phyloP scores from a whole-genome alignment of 2,888 invertebrate genomes.

The Callyntrura sp. region DNA sequence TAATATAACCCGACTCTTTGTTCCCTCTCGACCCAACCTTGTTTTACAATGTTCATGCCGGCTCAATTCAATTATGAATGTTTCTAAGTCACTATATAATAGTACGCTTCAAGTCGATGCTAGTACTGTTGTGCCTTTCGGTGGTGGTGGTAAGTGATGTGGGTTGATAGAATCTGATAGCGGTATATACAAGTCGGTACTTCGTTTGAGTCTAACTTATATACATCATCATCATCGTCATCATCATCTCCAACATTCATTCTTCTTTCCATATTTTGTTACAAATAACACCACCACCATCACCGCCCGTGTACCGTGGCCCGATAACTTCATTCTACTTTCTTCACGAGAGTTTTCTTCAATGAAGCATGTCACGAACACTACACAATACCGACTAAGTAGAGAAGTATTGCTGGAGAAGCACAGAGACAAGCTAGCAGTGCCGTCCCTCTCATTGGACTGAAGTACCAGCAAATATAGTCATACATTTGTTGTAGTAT shows the following conservation, averaged over 20 bases:
- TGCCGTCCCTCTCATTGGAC: conserved; percentile 53
- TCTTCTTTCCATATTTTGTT: neutral
- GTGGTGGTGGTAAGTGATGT: neutral
- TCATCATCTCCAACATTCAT: neutral
- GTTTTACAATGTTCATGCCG: neutral
- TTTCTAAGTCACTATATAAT: neutral
- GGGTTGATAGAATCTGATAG: conserved; percentile 6
- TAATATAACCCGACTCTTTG: conserved; percentile 47
- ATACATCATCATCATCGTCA: neutral
- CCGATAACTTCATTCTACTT: conserved; percentile 12
- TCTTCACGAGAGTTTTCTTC: conserved; percentile 48
- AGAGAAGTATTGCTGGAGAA: conserved; percentile 42
- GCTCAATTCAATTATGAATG: neutral
- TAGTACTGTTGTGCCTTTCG: neutral
- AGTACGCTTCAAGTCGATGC: no score
- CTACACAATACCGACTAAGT: conserved; percentile 37
- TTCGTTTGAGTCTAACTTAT: neutral
- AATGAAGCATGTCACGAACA: conserved; percentile 62
- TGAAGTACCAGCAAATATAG: conserved; percentile 59
- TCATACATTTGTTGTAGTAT: neutral
- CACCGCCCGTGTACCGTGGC: conserved; percentile 10
- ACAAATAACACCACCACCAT: neutral
- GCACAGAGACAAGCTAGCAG: neutral
- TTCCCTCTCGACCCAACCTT: neutral
- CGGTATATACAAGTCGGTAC: neutral